Evolutionary conservation across 1,140 invertebrate species (phyloP).

Genomic region (Cepaea nemoralis): DNA sequence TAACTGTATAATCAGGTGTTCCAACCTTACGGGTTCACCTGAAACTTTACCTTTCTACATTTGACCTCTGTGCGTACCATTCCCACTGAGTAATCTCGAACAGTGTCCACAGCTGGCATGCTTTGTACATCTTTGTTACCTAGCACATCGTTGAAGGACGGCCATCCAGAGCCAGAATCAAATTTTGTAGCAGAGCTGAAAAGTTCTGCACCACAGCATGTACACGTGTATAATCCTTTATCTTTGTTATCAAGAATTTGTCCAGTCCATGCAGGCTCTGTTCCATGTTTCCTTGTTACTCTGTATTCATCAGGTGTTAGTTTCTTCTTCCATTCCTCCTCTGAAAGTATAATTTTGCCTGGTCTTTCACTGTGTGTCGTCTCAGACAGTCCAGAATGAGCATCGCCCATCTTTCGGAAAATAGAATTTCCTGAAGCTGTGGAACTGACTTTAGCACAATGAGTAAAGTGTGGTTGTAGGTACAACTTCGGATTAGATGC

Average conservation of each 20-base stretch:
- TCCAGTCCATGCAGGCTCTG: slow-evolving; percentile 68
- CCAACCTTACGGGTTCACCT: no score
- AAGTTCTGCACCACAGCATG: slow-evolving; percentile 65
- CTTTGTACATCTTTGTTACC: slow-evolving; percentile 80
- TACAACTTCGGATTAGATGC: neutral
- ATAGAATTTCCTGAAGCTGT: neutral
- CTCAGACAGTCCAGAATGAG: slow-evolving; percentile 34
- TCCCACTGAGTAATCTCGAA: slow-evolving; percentile 47
- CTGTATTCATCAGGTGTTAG: slow-evolving; percentile 64
- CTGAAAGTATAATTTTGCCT: slow-evolving; percentile 46
- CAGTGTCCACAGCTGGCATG: slow-evolving; percentile 43
- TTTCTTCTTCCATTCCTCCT: slow-evolving; percentile 65
- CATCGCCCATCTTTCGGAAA: neutral
- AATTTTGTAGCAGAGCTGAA: slow-evolving; percentile 87
- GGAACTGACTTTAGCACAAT: neutral
- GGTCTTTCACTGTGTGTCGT: slow-evolving; percentile 37
- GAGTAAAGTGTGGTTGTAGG: neutral
- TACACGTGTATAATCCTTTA: slow-evolving; percentile 64
- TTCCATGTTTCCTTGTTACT: slow-evolving; percentile 65
- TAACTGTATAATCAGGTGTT: no score
- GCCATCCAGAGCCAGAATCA: slow-evolving; percentile 95
- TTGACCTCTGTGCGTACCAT: slow-evolving; percentile 55
- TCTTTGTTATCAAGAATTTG: slow-evolving; percentile 61
- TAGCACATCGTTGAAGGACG: slow-evolving; percentile 92
- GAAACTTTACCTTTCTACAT: slow-evolving; percentile 49